Percentiles rank a stretch among this genome's conserved stretches.
phyloP scores from a whole-genome alignment of 2,113 vertebrate genomes.

The Neotoma lepida region DNA sequence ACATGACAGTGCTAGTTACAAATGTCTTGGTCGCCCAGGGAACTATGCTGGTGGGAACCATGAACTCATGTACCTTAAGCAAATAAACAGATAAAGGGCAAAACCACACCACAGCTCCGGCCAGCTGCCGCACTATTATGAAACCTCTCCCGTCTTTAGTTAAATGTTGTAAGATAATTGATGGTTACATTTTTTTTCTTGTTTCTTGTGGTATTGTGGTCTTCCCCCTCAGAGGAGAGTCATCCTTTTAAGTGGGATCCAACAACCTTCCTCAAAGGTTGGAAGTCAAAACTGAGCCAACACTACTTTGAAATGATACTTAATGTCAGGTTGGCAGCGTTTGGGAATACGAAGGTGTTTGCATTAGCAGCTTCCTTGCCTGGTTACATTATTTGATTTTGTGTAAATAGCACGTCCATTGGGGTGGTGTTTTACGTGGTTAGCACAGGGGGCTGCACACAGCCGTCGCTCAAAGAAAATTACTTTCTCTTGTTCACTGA shows the following conservation, averaged over 20 bases:
- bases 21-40: slow-evolving; percentile 31
- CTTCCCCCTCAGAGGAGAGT: slow-evolving; percentile 78
- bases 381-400: slow-evolving; percentile 46
- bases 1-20: neutral
- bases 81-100: slow-evolving; percentile 68
- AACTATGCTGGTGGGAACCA: neutral
- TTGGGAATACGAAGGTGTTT: slow-evolving; percentile 74
- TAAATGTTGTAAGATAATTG: slow-evolving; percentile 76
- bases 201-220: slow-evolving; percentile 81
- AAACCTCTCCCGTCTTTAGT: slow-evolving; percentile 58
- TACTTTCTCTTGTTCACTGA: neutral
- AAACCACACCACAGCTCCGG: slow-evolving; percentile 41
- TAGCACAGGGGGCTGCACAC: neutral
- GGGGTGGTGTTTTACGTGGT: neutral
- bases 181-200: slow-evolving; percentile 69
- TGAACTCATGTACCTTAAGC: neutral
- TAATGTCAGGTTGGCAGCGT: slow-evolving; percentile 78
- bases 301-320: slow-evolving; percentile 80
- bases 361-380: slow-evolving; percentile 6
- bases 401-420: neutral
- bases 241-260: slow-evolving; percentile 81
- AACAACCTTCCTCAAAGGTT: slow-evolving; percentile 80
- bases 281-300: slow-evolving; percentile 77
- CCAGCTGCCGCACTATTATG: slow-evolving; percentile 59
- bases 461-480: neutral